Base-by-base conservation (phyloP, 2,797 vertebrate genomes). In the Phrynocephalus guinanensis region DNA sequence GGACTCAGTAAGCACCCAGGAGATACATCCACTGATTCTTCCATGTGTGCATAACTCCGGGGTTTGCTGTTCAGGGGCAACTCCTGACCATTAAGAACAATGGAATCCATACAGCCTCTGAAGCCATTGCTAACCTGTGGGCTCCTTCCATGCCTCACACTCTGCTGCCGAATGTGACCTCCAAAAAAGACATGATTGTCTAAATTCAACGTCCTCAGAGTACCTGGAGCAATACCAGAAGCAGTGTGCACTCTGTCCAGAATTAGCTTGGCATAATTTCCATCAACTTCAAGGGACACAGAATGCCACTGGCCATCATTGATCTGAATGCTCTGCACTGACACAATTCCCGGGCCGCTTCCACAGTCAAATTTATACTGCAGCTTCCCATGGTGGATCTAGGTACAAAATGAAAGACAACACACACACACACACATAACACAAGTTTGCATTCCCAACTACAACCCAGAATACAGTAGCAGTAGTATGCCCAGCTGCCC, bases 291-390 rank as follows among this genome's bases (percentile, higher is more conserved):
- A n/a, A 99, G 97, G 0, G 98, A 97, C 66, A 99, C 94, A 0
- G 97, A 96, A 91, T 99, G 99, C 99, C 99, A 99, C 91, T 98
- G 98, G n/a, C 99, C 99, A 4, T 99, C 99, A 0, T 97, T 99
- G 56, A 99, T 97, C 92, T 98, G 98, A 81, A 98, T 98, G 93
- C 98, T 99, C 93, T 99, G 99, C 86, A 99, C 98, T 0, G 98
- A 99, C 82, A 99, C 99, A 2, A 99, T 97, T 30, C 99, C 99
- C 0, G 98, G 98, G 2, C 99, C 99, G 0, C 99, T 99, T 91
- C 99, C 99, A 82, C 99, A 99, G 96, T 99, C 99, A 66, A 99
- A 99, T 93, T 98, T 99, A 95, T 99, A 99, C 77, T 99, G 99
- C 56, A 99, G 96, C 11, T 97, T 98, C 22, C 99, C 99, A 2